These are phyloP conservation scores for Chalcosyrphus nemorum DNA, from an alignment of 2,888 invertebrate genomes.

Conservation along the genomic window DNA sequence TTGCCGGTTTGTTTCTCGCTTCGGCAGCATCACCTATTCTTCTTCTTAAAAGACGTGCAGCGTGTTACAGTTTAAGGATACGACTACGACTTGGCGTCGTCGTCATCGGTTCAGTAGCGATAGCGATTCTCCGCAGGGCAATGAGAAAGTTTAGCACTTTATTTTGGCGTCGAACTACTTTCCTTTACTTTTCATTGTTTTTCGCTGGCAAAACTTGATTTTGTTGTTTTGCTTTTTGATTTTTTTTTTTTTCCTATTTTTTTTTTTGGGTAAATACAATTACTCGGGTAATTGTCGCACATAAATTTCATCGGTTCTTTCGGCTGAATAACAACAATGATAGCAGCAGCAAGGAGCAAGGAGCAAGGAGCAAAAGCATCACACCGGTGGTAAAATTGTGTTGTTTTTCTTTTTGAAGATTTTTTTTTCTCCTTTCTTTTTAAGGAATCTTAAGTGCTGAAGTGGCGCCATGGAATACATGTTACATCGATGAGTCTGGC, in stretches of 20 bases:
- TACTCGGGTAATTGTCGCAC: conserved; percentile 65
- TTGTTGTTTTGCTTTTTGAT: conserved; percentile 58
- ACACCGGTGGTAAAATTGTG: neutral
- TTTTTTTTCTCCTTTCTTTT: too few relatives aligned
- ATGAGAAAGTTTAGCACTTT: conserved; percentile 67
- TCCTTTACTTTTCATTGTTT: conserved; percentile 59
- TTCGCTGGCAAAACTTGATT: conserved; percentile 41
- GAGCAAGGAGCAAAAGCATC: neutral
- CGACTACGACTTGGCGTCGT: neutral
- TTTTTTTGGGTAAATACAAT: conserved; percentile 61
- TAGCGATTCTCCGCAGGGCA: conserved; percentile 28
- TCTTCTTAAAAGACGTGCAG: conserved; percentile 25
- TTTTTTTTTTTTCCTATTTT: conserved; percentile 57
- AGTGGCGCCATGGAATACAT: conserved; percentile 29
- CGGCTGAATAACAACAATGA: conserved; percentile 37
- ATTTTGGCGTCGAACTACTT: conserved; percentile 70
- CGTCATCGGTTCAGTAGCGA: conserved; percentile 15
- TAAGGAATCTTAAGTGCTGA: conserved; percentile 1
- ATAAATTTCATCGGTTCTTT: conserved; percentile 57
- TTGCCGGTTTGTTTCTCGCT: neutral
- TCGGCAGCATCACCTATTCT: conserved; percentile 8
- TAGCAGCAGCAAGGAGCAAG: neutral
- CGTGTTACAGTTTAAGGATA: conserved; percentile 18
- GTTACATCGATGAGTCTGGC: neutral
- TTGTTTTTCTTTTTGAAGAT: neutral